A percentile compares a stretch with the other conserved stretches of the same genome.
These are phyloP conservation scores for Clarias laeviceps DNA, from an alignment of 2,797 vertebrate species.

Conservation along the genomic window DNA sequence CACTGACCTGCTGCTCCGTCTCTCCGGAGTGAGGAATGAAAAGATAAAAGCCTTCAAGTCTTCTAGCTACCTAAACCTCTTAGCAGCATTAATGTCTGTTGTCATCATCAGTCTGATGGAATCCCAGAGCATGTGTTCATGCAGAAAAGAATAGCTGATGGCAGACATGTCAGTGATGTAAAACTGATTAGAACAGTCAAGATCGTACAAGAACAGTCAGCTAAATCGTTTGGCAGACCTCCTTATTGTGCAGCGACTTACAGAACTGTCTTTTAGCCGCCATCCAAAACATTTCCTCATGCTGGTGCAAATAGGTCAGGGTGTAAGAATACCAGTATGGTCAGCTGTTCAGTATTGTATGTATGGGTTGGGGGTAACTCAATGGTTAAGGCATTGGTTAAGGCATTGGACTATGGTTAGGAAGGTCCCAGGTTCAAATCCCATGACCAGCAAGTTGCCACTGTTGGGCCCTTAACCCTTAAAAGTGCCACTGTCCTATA, in stretches of 20 bases:
- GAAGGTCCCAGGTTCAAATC: too few species aligned
- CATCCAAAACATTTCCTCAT: neutral
- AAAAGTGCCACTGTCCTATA: too few species aligned
- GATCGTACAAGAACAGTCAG: neutral
- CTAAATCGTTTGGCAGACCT: neutral
- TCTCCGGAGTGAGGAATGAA: conserved; percentile 19
- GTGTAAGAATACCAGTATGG: neutral
- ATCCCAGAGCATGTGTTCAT: conserved; percentile 22
- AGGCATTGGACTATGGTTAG: too few species aligned
- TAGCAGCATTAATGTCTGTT: neutral
- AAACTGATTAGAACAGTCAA: neutral
- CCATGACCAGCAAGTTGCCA: too few species aligned
- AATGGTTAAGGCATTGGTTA: too few species aligned
- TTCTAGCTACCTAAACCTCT: conserved; percentile 3
- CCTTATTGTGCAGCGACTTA: neutral
- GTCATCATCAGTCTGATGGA: conserved; percentile 13
- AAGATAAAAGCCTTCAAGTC: conserved; percentile 26
- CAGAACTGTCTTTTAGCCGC: neutral
- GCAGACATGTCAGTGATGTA: neutral
- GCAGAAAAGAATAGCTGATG: too few species aligned
- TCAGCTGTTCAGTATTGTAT: too few species aligned
- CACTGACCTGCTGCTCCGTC: neutral
- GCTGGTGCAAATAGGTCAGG: neutral
- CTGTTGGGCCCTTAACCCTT: too few species aligned
- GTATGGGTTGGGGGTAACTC: too few species aligned